Base-by-base conservation (phyloP, 2,113 vertebrate genomes). In the Anas platyrhynchos region DNA sequence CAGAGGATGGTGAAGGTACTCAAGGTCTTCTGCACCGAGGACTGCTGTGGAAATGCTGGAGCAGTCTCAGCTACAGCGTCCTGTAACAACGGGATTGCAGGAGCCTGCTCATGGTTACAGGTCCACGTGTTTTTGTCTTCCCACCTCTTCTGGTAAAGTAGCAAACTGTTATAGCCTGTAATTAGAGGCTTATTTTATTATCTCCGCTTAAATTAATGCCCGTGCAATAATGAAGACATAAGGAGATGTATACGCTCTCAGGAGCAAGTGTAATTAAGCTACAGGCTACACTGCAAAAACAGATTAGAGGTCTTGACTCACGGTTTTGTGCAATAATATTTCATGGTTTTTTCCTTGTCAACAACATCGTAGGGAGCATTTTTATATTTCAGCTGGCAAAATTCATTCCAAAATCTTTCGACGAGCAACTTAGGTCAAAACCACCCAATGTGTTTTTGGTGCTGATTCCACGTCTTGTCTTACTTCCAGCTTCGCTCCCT, bases 391-490 rank as follows among this genome's bases (percentile, higher is more conserved):
- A 54, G 1, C 77, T 59, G 56, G 72, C 50, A 46, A 41, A 89
- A 65, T 16, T 34, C 52, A 50, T 71, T 61, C 27, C 44, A 46
- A 46, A 46, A 46, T 36, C 46, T 91, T 67, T 83, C 86, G 36
- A 58, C 58, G 23, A 75, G 76, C 52, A 72, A 11, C 77, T 91
- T 74, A 44, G 54, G 69, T 66, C 31, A 88, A 61, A 29, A 68
- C 62, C 31, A 32, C 68, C 74, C 66, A 75, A 88, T 75, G 59
- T 52, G 1, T 85, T 73, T 91, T 41, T 82, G 54, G 58, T 90
- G 66, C 58, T 66, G 58, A 94, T 86, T 84, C 77, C 54, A 89
- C 62, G 91, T 95, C 95, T 94, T 91, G 68, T 95, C 94, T 95
- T 93, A 79, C 26, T 89, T 89, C 66, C 66, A 94, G 21, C 38